Percentiles rank a stretch among this genome's conserved stretches.
phyloP scores from a whole-genome alignment of 2,888 invertebrate species.

The Phanerotoma sp. region DNA sequence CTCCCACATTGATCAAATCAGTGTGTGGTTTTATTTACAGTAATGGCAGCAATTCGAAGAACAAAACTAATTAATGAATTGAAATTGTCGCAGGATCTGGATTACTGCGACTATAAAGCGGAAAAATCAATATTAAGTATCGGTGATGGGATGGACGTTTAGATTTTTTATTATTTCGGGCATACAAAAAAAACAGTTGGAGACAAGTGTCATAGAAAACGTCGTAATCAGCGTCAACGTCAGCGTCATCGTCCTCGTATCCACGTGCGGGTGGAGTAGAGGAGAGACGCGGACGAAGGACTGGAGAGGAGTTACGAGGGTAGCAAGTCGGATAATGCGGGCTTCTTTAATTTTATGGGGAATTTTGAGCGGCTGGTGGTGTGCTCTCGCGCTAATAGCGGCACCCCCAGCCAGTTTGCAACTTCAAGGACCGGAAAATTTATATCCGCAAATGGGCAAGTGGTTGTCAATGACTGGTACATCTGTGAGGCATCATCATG shows the following conservation, averaged over 20 bases:
- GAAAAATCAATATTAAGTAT: neutral
- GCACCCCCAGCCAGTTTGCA: slow-evolving; percentile 47
- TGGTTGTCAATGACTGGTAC: neutral
- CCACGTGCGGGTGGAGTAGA: slow-evolving; percentile 11
- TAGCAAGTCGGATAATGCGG: slow-evolving; percentile 54
- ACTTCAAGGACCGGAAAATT: slow-evolving; percentile 1
- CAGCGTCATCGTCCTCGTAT: slow-evolving; percentile 16
- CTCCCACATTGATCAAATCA: neutral
- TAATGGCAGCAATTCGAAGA: too few species aligned
- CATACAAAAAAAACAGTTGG: neutral
- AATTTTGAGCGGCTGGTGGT: slow-evolving; percentile 55
- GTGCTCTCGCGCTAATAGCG: slow-evolving; percentile 48
- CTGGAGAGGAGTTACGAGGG: slow-evolving; percentile 41
- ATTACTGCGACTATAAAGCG: too few species aligned
- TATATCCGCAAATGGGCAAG: neutral
- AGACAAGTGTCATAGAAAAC: slow-evolving; percentile 3
- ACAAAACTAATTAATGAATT: too few species aligned
- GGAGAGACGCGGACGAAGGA: slow-evolving; percentile 14
- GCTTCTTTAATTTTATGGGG: slow-evolving; percentile 54
- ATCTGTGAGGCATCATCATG: neutral
- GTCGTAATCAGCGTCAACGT: neutral
- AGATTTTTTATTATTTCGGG: neutral
- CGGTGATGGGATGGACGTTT: slow-evolving; percentile 20
- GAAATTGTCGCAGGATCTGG: neutral
- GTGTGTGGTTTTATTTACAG: too few species aligned